Base-by-base conservation (phyloP, 2,113 vertebrate species). In the Gymnogyps californianus region DNA sequence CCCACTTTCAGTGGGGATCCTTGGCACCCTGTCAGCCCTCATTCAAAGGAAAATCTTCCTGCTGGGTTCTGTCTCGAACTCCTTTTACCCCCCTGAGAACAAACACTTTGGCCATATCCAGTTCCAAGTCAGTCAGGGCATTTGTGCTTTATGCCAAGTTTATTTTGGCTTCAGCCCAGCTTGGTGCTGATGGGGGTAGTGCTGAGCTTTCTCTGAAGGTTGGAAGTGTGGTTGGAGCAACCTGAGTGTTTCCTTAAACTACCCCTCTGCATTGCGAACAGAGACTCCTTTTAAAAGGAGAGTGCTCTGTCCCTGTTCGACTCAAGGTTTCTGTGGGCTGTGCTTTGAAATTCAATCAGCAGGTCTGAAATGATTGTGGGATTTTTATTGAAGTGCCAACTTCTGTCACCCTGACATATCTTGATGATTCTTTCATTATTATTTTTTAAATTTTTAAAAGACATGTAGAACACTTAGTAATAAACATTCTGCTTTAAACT, bases 131-230 rank as follows among this genome's bases (percentile, higher is more conserved):
- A 57, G 54, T 75, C 65, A 44, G 91, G 90, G 4, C 79, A 61
- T 77, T 74, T 83, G 51, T 89, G 38, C 38, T 87, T 90, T 31
- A 58, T 91, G 79, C 71, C 64, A 62, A 8, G 58, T 78, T 78
- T 86, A 36, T 86, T 95, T 87, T 93, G 96, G 92, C 85, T 75
- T 69, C 38, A 40, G 51, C n/a, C 75, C 70, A 80, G 67, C 76
- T 52, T 1, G 2, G 51, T 67, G 77, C 38, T 55, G 55, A 10
- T 42, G 20, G 32, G 67, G 47, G 21, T 70, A 10, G 51, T 46
- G 36, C 89, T 86, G 82, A 83, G 79, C 42, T 82, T 78, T 67
- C 57, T 52, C 38, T 54, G 36, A 66, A 66, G 51, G 64, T 24
- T 95, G 55, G n/a, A 57, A 77, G 62, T 29, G 57, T 90, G 89